Base-by-base conservation (phyloP, 1,140 invertebrate genomes). In the Sarcophaga peregrina region DNA sequence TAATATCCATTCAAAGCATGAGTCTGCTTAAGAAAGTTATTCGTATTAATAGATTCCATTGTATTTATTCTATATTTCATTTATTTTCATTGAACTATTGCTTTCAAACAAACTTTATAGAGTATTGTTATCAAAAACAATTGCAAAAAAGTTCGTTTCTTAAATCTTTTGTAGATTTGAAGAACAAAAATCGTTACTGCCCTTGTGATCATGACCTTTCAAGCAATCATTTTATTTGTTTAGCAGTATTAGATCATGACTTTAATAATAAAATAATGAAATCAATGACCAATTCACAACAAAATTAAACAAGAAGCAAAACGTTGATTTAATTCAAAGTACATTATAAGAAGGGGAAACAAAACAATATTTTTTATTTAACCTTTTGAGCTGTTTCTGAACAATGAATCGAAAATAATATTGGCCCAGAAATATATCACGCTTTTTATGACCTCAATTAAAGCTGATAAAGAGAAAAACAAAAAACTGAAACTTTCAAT, bases 361-460 rank as follows among this genome's bases (percentile, higher is more conserved):
- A n/a, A 5, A 58, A 58, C 11, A 58, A 58, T 13, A 58, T n/a
- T 58, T n/a, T 58, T 58, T 58, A 13, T 58, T 58, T 58, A 58
- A 58, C 54, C 54, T 58, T 58, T 58, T 58, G 54, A 58, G 7
- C 54, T 2, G 25, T 37, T 37, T 37, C 4, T 37, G 25, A 37
- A 37, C 25, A 37, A 37, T 37, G 25, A 37, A 37, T n/a, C 54
- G 52, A 13, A 58, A 58, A 58, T 7, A 58, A 58, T 58, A 58
- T 58, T 58, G 15, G 13, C 6, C 7, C 13, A 58, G n/a, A 58
- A 58, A 58, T n/a, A 58, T 37, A 58, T 58, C 54, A 58, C 54
- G 54, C 54, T 58, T 58, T 58, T n/a, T 13, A 58, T 58, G 54
- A 58, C 54, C 54, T 58, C 54, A 58, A 15, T 58, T 58, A 58